Base-by-base conservation (phyloP, 2,113 vertebrate species). In the Campylomormyrus tamandua region DNA sequence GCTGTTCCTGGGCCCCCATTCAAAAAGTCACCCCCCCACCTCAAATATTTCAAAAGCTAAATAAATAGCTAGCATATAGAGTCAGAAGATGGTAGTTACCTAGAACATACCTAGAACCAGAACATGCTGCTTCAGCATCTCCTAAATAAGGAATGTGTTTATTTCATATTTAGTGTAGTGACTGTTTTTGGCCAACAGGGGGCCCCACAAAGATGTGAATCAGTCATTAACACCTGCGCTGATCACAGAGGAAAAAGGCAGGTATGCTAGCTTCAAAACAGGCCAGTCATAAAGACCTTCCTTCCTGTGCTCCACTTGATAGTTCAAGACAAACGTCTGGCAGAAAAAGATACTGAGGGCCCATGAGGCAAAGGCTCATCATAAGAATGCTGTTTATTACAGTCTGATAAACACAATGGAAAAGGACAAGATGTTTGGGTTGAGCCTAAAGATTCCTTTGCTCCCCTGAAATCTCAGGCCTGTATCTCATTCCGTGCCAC, bases 351-450 rank as follows among this genome's bases (percentile, higher is more conserved):
- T 85, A 85, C 83, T 1, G 45, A 46, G 24, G 48, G 24, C 5
- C 46, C 5, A 17, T 35, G 49, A 53, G 50, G n/a, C 31, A 21
- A 53, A 31, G 13, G 85, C 50, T 48, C 13, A 6, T 39, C 13
- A 3, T 17, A 87, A 87, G 85, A 87, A 87, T 87, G 85, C 50
- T 87, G 85, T 87, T 87, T 87, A 87, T 87, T 87, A 8, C 31
- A 21, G 85, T 53, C 13, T 53, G 56, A 87, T 87, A 87, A 56
- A 87, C 85, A 53, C 85, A 53, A 53, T 53, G 50, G 49, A 87
- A 87, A 27, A 87, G 17, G 85, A 53, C 50, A 53, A 53, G 85
- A 35, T 27, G 15, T 87, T 52, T 53, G 50, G 85, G 50, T 50
- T 50, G 15, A 84, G 42, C 83, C 45, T 84, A 24, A 45, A 35